Evolutionary conservation across 2,113 vertebrate genomes (phyloP).

Genomic region (Leucosticte australis): DNA sequence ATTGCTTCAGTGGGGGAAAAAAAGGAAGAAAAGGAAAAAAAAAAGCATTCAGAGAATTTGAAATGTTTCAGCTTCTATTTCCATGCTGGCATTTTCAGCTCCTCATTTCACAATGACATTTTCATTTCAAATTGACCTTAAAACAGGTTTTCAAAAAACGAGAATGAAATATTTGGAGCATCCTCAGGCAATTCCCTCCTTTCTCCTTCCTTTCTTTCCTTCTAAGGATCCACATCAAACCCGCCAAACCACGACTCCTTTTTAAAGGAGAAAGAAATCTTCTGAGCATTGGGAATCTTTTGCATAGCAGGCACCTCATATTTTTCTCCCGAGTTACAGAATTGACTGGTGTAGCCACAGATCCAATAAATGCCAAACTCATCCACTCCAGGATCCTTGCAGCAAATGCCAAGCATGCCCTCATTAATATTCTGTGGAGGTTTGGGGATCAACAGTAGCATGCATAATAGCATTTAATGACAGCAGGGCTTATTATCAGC

Average conservation of each 20-base stretch:
- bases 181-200: neutral
- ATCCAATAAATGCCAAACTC: neutral
- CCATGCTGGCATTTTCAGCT: neutral
- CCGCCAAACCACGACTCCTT: neutral
- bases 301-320: neutral
- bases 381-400: neutral
- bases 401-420: neutral
- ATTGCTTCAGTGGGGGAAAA: neutral
- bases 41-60: neutral
- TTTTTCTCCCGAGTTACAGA: neutral
- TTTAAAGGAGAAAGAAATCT: neutral
- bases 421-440: slow-evolving; percentile 30
- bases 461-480: slow-evolving; percentile 52
- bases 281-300: neutral
- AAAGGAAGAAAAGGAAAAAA: neutral
- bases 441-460: slow-evolving; percentile 44
- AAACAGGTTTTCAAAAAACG: neutral
- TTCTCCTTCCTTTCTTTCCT: neutral
- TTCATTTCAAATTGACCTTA: slow-evolving; percentile 31
- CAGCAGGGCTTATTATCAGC: slow-evolving; percentile 55
- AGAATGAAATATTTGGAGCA: neutral
- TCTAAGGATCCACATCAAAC: neutral
- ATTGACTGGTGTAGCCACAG: neutral
- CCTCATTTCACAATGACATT: neutral
- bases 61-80: slow-evolving; percentile 2